Percentiles rank a stretch among this genome's conserved stretches.
These are phyloP conservation scores for Nomada ferruginata DNA, from an alignment of 2,888 invertebrate species.

Conservation along the genomic window DNA sequence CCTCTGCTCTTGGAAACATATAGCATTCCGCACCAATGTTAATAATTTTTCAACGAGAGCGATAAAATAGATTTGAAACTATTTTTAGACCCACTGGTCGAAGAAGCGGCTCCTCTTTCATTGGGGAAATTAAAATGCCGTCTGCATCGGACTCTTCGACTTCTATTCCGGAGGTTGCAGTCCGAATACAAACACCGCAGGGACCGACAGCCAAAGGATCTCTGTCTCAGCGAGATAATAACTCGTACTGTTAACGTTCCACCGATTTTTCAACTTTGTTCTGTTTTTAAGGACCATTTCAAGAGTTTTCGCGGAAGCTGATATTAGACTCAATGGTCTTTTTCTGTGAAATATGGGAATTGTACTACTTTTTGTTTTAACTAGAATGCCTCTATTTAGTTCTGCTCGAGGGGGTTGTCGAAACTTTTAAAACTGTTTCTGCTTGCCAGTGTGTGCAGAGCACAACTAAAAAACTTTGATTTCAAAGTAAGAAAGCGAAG, in stretches of 20 bases:
- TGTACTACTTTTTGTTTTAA: background rate
- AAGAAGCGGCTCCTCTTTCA: conserved; percentile 21
- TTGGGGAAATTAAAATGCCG: conserved; percentile 74
- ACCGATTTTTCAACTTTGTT: background rate
- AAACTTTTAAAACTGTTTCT: too few species aligned
- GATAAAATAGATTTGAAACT: too few species aligned
- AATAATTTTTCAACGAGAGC: too few species aligned
- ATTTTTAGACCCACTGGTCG: background rate
- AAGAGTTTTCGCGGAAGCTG: background rate
- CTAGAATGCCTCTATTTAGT: background rate
- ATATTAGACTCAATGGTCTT: background rate
- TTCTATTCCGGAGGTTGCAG: conserved; percentile 68
- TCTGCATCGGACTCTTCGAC: conserved; percentile 71
- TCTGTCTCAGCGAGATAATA: conserved; percentile 1
- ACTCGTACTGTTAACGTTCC: background rate
- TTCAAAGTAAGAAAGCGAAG: too few species aligned
- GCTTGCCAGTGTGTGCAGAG: too few species aligned
- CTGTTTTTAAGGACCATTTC: background rate
- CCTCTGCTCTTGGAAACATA: too few species aligned
- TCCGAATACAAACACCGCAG: conserved; percentile 69
- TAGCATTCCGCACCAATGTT: too few species aligned
- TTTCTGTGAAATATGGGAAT: background rate
- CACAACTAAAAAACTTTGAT: too few species aligned
- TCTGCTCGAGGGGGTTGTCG: too few species aligned
- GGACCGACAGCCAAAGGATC: conserved; percentile 4